Conservation (phyloP, 1,140 invertebrate species). For the Lepidurus couesii region DNA sequence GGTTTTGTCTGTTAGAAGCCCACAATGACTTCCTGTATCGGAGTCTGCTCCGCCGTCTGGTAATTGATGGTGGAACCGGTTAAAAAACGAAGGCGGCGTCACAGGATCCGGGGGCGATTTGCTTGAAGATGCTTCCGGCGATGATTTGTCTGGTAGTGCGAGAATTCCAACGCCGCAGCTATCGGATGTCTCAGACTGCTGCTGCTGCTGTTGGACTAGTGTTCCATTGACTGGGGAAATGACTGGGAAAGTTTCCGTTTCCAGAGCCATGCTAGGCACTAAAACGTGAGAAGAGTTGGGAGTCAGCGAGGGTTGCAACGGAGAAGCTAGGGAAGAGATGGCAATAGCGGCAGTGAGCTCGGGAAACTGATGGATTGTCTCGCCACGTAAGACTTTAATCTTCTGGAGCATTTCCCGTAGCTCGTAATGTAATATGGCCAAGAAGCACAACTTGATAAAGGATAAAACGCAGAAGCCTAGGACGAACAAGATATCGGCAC, state of each 20-base stretch:
- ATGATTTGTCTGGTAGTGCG: slow-evolving; percentile 24
- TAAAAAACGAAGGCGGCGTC: slow-evolving; percentile 40
- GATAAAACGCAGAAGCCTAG: slow-evolving; percentile 83
- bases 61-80: slow-evolving; percentile 47
- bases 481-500: slow-evolving; percentile 73
- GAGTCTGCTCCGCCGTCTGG: slow-evolving; percentile 52
- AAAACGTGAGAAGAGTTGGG: background rate
- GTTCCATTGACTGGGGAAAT: background rate
- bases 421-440: slow-evolving; percentile 75
- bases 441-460: slow-evolving; percentile 82
- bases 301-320: slow-evolving; percentile 26
- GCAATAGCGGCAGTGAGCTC: slow-evolving; percentile 42
- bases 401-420: slow-evolving; percentile 87
- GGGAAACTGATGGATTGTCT: slow-evolving; percentile 39
- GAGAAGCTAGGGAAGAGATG: slow-evolving; percentile 35
- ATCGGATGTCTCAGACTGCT: background rate
- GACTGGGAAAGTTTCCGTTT: slow-evolving; percentile 34
- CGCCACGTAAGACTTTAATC: slow-evolving; percentile 57
- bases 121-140: slow-evolving; percentile 16
- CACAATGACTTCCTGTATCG: slow-evolving; percentile 59
- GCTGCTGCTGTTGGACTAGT: background rate
- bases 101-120: background rate
- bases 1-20: slow-evolving; percentile 41
- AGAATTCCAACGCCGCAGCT: background rate
- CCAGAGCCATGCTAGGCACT: slow-evolving; percentile 30